A percentile compares a stretch with the other conserved stretches of the same genome.
These are phyloP conservation scores for Dromaius novaehollandiae DNA, from an alignment of 2,113 vertebrate genomes.

Conservation along the genomic window DNA sequence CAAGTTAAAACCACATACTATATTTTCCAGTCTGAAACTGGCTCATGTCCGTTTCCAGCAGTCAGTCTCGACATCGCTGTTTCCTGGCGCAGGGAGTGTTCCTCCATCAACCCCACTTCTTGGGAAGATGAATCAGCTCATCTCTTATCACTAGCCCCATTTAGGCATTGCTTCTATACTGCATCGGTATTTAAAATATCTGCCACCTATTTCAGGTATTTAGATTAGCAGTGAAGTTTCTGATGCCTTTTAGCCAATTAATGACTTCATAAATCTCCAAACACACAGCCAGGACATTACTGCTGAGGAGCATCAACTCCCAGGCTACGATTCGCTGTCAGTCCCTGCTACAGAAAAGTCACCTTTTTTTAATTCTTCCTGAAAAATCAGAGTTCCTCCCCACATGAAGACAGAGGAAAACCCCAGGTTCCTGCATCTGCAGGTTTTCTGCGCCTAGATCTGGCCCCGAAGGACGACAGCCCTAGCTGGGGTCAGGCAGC, in stretches of 20 bases:
- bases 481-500: fast-evolving
- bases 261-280: neutral
- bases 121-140: neutral
- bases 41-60: neutral
- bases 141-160: neutral
- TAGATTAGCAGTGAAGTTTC: neutral
- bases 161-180: neutral
- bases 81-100: neutral
- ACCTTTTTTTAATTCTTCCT: fast-evolving
- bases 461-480: fast-evolving
- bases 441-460: neutral
- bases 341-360: neutral
- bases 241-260: neutral
- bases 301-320: neutral
- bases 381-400: neutral
- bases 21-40: neutral
- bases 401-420: fast-evolving
- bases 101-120: fast-evolving
- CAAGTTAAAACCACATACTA: fast-evolving
- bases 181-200: neutral
- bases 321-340: fast-evolving
- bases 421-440: neutral
- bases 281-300: fast-evolving
- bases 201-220: neutral
- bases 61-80: neutral